Evolutionary conservation across 1,140 invertebrate genomes (phyloP).

Genomic region (Chironomus striatipennis): DNA sequence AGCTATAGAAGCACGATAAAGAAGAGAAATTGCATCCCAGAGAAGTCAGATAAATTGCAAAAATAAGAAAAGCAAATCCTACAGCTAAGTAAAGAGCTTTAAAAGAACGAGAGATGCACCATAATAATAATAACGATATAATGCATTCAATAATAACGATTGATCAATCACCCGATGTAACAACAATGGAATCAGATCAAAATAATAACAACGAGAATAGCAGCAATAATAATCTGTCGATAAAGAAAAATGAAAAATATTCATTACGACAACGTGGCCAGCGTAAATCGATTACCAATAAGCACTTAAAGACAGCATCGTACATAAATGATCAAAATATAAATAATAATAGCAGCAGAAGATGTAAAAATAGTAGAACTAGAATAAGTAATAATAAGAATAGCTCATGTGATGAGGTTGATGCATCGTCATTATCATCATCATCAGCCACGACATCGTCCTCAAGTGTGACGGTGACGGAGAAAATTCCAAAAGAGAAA

Average conservation of each 20-base stretch:
- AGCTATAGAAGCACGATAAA: not conserved
- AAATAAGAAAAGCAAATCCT: no score
- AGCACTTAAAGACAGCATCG: not conserved
- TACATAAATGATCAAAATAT: not conserved
- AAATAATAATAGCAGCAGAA: conserved; percentile 24
- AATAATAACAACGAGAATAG: conserved; percentile 22
- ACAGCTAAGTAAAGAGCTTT: no score
- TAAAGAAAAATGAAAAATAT: conserved; percentile 33
- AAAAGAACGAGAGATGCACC: not conserved
- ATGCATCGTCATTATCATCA: conserved; percentile 26
- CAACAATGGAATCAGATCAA: conserved; percentile 22
- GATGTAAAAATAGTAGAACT: conserved; percentile 21
- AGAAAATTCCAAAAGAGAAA: conserved; percentile 30
- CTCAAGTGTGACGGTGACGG: conserved; percentile 32
- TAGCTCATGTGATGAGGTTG: conserved; percentile 19
- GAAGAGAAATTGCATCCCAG: not conserved
- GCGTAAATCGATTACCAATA: conserved; percentile 25
- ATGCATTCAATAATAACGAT: conserved; percentile 17
- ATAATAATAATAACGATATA: conserved; percentile 18
- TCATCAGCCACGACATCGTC: conserved; percentile 30
- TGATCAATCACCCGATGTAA: conserved; percentile 21
- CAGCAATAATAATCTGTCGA: conserved; percentile 23
- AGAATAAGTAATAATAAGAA: not conserved
- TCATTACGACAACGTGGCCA: conserved; percentile 37
- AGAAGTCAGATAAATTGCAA: conserved; percentile 17